A percentile compares a stretch with the other conserved stretches of the same genome.
phyloP scores from a whole-genome alignment of 2,888 invertebrate species.

The Phania funesta region DNA sequence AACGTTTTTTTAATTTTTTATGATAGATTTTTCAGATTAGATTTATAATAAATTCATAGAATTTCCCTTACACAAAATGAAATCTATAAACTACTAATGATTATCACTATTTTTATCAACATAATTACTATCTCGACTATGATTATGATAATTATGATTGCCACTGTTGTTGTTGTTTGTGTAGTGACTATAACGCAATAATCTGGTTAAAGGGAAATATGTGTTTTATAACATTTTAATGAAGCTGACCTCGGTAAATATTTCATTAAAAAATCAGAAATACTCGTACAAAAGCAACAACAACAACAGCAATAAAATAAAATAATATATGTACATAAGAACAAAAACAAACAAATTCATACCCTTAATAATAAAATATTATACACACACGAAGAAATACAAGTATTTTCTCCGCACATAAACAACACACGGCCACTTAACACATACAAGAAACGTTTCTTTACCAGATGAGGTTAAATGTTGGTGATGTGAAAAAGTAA shows the following conservation, averaged over 20 bases:
- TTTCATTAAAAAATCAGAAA: constrained; percentile 62
- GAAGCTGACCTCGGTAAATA: constrained; percentile 71
- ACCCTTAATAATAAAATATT: constrained; percentile 25
- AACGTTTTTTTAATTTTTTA: no score
- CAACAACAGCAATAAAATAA: neutral
- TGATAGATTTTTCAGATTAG: no score
- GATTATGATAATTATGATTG: constrained; percentile 14
- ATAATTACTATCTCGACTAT: neutral
- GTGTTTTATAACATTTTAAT: constrained; percentile 71
- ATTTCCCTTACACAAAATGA: no score
- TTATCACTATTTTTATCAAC: no score
- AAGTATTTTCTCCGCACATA: neutral
- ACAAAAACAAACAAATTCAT: constrained; percentile 30
- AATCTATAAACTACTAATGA: neutral
- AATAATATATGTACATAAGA: constrained; percentile 10
- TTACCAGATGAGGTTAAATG: neutral
- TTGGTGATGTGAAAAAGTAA: neutral
- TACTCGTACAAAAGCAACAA: constrained; percentile 34
- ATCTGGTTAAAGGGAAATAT: constrained; percentile 69
- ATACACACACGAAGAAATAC: constrained; percentile 16
- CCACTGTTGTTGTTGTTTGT: constrained; percentile 16
- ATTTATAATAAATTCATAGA: no score
- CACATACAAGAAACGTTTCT: neutral
- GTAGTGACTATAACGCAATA: constrained; percentile 55
- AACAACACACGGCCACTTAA: neutral